Percentiles rank a stretch among this genome's conserved stretches.
phyloP scores from a whole-genome alignment of 2,113 vertebrate genomes.

The Xenus cinereus region DNA sequence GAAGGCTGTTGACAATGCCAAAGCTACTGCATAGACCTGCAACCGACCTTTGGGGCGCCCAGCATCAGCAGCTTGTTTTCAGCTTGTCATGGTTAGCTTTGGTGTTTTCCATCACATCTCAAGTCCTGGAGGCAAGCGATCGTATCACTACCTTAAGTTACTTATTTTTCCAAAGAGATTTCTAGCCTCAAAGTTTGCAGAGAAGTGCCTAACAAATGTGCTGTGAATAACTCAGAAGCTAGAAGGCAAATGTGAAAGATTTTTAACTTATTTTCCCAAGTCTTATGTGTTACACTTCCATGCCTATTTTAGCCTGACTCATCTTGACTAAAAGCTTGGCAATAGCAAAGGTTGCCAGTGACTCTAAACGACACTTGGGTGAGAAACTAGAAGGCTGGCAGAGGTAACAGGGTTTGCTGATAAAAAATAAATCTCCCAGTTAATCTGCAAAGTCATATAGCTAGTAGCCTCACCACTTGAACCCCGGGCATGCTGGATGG shows the following conservation, averaged over 20 bases:
- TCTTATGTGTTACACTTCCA: neutral
- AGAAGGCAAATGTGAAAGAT: constrained; percentile 54
- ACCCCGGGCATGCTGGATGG: neutral
- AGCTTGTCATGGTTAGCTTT: neutral
- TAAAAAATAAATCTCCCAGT: neutral
- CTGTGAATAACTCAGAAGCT: constrained; percentile 37
- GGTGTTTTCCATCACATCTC: neutral
- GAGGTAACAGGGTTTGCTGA: constrained; percentile 6
- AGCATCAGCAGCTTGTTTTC: neutral
- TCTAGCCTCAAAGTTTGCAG: neutral
- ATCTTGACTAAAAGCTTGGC: constrained; percentile 47
- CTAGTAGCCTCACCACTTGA: neutral
- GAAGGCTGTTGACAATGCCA: neutral
- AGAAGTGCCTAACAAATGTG: constrained; percentile 15
- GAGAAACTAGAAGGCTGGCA: constrained; percentile 28
- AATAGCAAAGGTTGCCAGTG: constrained; percentile 43
- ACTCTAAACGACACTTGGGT: constrained; percentile 15
- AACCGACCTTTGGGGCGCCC: neutral
- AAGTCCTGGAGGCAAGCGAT: neutral
- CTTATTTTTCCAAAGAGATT: neutral
- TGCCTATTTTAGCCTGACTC: constrained; percentile 54
- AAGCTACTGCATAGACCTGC: neutral
- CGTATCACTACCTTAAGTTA: neutral
- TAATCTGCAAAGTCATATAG: neutral
- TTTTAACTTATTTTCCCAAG: constrained; percentile 41